Conservation (phyloP, 2,797 vertebrate genomes). For the Propithecus perrieri region DNA sequence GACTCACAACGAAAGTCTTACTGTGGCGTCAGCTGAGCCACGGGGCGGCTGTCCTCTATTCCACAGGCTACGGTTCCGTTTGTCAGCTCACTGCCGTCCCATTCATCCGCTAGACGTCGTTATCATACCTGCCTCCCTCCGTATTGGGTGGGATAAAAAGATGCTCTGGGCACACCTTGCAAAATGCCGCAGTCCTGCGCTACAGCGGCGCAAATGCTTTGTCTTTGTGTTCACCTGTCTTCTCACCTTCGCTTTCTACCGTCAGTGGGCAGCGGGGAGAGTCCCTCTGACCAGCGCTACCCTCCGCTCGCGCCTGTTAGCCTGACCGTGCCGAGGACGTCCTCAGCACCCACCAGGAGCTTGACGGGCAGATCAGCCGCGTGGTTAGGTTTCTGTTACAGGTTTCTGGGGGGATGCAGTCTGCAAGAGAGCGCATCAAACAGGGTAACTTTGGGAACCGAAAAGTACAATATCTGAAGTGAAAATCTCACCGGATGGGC, state of each 20-base stretch:
- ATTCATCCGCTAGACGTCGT: too few species aligned
- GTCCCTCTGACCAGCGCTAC: background rate
- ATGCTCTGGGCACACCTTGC: accelerated
- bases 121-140: background rate
- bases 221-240: accelerated
- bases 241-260: too few species aligned
- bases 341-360: accelerated
- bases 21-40: too few species aligned
- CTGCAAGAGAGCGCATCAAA: background rate
- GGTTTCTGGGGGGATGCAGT: background rate
- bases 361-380: accelerated
- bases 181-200: accelerated
- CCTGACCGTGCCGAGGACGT: accelerated
- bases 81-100: background rate
- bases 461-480: background rate
- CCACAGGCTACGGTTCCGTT: accelerated
- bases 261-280: accelerated
- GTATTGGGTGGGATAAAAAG: background rate
- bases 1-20: too few species aligned
- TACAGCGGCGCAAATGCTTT: accelerated
- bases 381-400: background rate
- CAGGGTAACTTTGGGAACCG: background rate
- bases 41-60: background rate
- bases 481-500: background rate
- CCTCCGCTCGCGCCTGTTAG: background rate